phyloP scores from a whole-genome alignment of 2,113 vertebrate genomes.

The Brienomyrus brachyistius region DNA sequence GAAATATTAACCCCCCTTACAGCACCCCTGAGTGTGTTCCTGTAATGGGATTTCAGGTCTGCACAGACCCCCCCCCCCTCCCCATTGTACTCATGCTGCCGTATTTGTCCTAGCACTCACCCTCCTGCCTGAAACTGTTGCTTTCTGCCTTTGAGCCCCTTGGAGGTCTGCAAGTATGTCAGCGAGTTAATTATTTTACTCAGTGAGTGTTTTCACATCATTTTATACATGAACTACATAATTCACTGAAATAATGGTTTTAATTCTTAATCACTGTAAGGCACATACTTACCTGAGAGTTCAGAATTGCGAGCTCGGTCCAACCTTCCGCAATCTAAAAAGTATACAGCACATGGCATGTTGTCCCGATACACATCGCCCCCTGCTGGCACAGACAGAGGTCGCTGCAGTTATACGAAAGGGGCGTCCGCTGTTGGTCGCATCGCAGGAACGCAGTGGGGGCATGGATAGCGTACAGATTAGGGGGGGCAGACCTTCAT shows the following conservation, averaged over 20 bases:
- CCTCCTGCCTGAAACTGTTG: too few species aligned
- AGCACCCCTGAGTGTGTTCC: background rate
- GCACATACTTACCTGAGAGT: background rate
- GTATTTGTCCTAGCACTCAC: too few species aligned
- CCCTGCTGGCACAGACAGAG: slow-evolving; percentile 32
- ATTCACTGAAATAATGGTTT: background rate
- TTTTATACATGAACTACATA: background rate
- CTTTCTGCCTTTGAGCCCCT: too few species aligned
- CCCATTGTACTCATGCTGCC: too few species aligned
- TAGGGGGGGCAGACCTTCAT: background rate
- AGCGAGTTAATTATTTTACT: background rate
- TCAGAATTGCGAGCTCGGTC: background rate
- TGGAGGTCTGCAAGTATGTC: too few species aligned
- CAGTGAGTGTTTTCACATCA: background rate
- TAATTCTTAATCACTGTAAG: background rate
- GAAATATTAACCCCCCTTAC: too few species aligned
- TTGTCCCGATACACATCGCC: background rate
- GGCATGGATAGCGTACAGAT: background rate
- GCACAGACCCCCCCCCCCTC: background rate
- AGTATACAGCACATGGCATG: background rate
- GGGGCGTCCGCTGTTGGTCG: background rate
- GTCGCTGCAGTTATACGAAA: background rate
- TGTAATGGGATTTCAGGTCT: background rate
- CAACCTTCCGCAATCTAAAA: background rate
- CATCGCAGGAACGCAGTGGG: background rate